Percentiles rank a stretch among this genome's conserved stretches.
These are phyloP conservation scores for Tineola bisselliella DNA, from an alignment of 2,888 invertebrate species.

Conservation along the genomic window DNA sequence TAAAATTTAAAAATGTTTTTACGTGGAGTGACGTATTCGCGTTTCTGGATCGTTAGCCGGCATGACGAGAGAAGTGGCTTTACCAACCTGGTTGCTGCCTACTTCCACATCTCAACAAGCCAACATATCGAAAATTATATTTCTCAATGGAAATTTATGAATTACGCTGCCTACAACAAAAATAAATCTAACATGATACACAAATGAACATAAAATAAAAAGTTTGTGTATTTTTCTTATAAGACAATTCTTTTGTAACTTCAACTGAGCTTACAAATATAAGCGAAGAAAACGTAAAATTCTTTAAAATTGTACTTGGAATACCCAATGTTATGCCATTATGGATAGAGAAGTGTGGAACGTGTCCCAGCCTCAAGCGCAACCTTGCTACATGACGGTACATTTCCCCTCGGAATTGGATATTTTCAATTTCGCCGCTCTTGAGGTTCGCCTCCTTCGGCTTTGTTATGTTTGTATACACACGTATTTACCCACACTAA, in stretches of 20 bases:
- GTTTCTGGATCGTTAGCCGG: too few relatives aligned
- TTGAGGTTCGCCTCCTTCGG: constrained; percentile 12
- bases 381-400: constrained; percentile 10
- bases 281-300: neutral
- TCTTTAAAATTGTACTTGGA: constrained; percentile 2
- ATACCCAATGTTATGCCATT: constrained; percentile 1
- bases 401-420: constrained; percentile 14
- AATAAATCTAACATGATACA: too few relatives aligned
- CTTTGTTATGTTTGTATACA: constrained; percentile 2
- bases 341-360: neutral
- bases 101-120: too few relatives aligned
- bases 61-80: too few relatives aligned
- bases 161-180: too few relatives aligned
- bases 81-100: too few relatives aligned
- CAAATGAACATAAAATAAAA: too few relatives aligned
- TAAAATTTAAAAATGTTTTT: too few relatives aligned
- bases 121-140: too few relatives aligned
- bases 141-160: too few relatives aligned
- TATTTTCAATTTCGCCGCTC: constrained; percentile 14
- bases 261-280: neutral
- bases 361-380: constrained; percentile 1
- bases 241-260: neutral
- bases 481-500: constrained; percentile 12
- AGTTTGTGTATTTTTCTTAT: neutral
- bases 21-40: too few relatives aligned